A percentile compares a stretch with the other conserved stretches of the same genome.
Conservation (phyloP, 2,797 vertebrate genomes). For the Syngnathus acus region DNA sequence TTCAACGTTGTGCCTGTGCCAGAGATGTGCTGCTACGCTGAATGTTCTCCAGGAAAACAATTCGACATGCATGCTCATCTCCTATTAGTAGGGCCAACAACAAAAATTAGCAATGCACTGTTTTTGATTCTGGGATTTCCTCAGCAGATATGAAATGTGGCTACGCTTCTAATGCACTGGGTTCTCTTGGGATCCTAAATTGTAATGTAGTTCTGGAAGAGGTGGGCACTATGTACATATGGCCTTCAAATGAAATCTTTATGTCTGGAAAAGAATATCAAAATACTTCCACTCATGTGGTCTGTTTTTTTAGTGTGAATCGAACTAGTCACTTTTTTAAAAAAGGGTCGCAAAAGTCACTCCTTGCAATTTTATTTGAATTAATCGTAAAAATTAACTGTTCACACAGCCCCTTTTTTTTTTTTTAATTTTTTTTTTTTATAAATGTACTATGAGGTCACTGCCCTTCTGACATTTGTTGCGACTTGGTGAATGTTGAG, state of each 20-base stretch:
- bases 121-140: background rate
- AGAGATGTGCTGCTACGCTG: background rate
- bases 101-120: background rate
- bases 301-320: too few species aligned
- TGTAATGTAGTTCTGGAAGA: background rate
- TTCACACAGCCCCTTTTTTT: background rate
- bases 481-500: background rate
- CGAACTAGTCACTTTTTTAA: background rate
- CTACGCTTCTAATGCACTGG: background rate
- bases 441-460: background rate
- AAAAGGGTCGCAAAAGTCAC: background rate
- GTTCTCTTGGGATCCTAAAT: background rate
- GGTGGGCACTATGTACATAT: background rate
- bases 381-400: background rate
- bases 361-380: background rate
- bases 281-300: too few species aligned
- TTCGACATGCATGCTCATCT: background rate
- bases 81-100: background rate
- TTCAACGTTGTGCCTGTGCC: background rate
- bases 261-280: background rate
- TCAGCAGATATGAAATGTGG: background rate
- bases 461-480: background rate
- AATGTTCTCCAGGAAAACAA: background rate
- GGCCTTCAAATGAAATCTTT: background rate
- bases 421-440: background rate